These are phyloP conservation scores for Candidula unifasciata DNA, from an alignment of 2,888 invertebrate species.

Conservation along the genomic window DNA sequence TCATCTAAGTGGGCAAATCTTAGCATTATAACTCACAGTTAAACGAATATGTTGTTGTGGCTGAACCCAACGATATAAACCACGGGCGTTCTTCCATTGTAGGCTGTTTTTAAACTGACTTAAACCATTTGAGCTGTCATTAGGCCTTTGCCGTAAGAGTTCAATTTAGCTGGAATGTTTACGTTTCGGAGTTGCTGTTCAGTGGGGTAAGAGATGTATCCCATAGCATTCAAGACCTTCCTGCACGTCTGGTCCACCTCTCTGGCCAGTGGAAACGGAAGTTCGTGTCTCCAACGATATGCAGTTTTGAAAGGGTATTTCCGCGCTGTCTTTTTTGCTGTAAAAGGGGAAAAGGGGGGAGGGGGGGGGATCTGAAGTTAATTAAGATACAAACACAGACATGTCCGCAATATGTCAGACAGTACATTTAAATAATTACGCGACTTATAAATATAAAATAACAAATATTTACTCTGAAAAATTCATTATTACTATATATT, in stretches of 20 bases:
- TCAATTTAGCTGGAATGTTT: conserved; percentile 28
- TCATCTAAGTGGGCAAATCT: no score
- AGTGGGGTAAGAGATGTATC: conserved; percentile 25
- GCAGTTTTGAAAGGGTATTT: conserved; percentile 44
- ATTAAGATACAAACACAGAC: not conserved
- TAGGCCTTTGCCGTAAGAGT: conserved; percentile 16
- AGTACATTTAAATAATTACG: no score
- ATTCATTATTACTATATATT: no score
- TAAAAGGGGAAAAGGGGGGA: not conserved
- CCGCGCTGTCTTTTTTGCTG: conserved; percentile 48
- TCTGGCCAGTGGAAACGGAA: conserved; percentile 41
- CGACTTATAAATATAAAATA: no score
- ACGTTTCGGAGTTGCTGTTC: conserved; percentile 43
- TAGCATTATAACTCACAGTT: no score
- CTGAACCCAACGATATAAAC: not conserved
- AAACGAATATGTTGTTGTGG: no score
- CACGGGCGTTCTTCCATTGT: not conserved
- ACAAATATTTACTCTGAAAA: no score
- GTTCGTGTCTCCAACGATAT: conserved; percentile 45
- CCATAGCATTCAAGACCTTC: conserved; percentile 26
- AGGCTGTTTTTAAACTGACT: not conserved
- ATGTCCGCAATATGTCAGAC: no score
- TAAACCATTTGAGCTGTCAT: conserved; percentile 2
- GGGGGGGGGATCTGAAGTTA: not conserved
- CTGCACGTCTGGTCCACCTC: conserved; percentile 33